Base-by-base conservation (phyloP, 2,113 vertebrate genomes). In the Holacanthus passer region DNA sequence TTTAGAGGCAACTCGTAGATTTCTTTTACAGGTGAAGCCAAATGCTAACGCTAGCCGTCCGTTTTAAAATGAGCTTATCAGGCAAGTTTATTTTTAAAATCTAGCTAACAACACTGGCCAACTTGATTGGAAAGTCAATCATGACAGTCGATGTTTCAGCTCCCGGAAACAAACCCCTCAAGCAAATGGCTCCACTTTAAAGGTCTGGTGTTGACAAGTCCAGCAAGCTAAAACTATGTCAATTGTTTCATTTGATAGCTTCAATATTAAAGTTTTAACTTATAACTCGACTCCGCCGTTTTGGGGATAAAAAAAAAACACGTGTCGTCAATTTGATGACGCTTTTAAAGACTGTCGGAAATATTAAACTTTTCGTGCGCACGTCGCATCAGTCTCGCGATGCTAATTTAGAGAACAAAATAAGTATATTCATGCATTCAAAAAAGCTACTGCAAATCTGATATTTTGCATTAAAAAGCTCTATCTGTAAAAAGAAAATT, bases 251-350 rank as follows among this genome's bases (percentile, higher is more conserved):
- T 1, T 41, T 13, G 12, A 5, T 39, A 0, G 5, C 11, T 13
- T 70, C 1, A n/a, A 10, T 0, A 17, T 12, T 3, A 29, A 24
- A 1, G 27, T 13, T 45, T 39, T 7, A 9, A 35, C 20, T 1
- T 29, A 10, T 9, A 5, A 0, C 4, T 24, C 4, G 3, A 47
- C 0, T 19, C 32, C 0, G 10, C 8, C 41, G 9, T 64, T 31
- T 3, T 1, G 19, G 8, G 0, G 0, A 17, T 2, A 3, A 0
- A 32, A 29, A 3, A 0, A 32, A 29, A 2, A 2, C 84, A 73
- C 56, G 73, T 85, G 56, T 1, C 7, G 1, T 5, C 17, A 41
- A 52, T 67, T 67, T 20, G 3, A 19, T 19, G 66, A 27, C 1
- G 69, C 27, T 0, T 86, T 88, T 5, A 63, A 0, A 1, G 29